A percentile compares a stretch with the other conserved stretches of the same genome.
Conservation (phyloP, 1,140 invertebrate species). For the Eumeta japonica region DNA sequence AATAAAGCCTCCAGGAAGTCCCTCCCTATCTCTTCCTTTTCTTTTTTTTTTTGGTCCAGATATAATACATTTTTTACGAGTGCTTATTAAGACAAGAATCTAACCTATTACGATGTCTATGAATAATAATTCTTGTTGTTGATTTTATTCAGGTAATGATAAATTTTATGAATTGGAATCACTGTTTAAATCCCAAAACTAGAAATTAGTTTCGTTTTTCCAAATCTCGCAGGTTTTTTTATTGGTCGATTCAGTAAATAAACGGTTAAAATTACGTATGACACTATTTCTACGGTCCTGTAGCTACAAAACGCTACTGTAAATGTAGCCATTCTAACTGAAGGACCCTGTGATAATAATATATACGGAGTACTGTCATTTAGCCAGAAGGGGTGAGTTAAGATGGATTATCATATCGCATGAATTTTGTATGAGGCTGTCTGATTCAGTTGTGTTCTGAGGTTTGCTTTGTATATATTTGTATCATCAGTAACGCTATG, state of each 20-base stretch:
- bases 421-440: conserved; percentile 43
- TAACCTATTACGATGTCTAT: conserved; percentile 11
- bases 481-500: conserved; percentile 6
- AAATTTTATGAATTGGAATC: conserved; percentile 28
- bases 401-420: conserved; percentile 37
- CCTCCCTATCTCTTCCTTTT: conserved; percentile 9
- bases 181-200: no score
- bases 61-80: conserved; percentile 20
- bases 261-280: no score
- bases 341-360: no score
- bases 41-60: conserved; percentile 12
- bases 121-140: conserved; percentile 9
- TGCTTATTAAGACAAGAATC: conserved; percentile 15
- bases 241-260: no score
- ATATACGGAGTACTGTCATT: no score
- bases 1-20: no score
- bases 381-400: no score
- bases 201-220: no score
- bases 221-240: no score
- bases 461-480: no score
- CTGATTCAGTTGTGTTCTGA: conserved; percentile 33
- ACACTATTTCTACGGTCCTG: conserved; percentile 12
- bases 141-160: background rate
- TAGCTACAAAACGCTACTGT: background rate
- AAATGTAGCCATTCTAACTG: background rate